Conservation (phyloP, 2,888 invertebrate species). For the Antheraea assamensis region DNA sequence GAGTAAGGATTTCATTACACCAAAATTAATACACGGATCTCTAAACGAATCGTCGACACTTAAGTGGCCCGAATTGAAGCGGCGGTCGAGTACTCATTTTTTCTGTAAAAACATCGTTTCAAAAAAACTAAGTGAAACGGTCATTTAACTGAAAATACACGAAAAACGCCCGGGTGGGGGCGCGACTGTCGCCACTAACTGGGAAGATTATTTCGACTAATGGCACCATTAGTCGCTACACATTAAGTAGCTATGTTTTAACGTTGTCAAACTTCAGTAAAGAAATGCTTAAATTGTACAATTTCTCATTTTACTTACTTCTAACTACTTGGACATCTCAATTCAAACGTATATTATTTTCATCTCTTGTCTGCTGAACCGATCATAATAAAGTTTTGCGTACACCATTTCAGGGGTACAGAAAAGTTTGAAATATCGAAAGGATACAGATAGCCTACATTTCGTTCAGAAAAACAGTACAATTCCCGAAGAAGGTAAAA, state of each 20-base stretch:
- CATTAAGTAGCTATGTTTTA: slow-evolving; percentile 26
- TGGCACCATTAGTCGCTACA: slow-evolving; percentile 59
- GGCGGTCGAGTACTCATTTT: slow-evolving; percentile 61
- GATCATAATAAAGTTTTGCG: too few species aligned
- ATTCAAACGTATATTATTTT: too few species aligned
- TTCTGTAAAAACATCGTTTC: slow-evolving; percentile 61
- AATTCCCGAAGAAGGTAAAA: too few species aligned
- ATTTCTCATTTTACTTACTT: too few species aligned
- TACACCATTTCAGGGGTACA: too few species aligned
- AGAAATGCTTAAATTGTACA: slow-evolving; percentile 4
- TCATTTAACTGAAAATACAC: slow-evolving; percentile 36
- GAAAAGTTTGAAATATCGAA: too few species aligned
- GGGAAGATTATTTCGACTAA: slow-evolving; percentile 70
- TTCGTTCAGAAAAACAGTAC: too few species aligned
- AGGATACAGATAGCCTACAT: too few species aligned
- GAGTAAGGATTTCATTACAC: not conserved
- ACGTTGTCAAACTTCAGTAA: not conserved
- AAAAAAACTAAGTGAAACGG: slow-evolving; percentile 50
- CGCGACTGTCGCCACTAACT: slow-evolving; percentile 52
- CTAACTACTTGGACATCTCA: too few species aligned
- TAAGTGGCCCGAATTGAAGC: slow-evolving; percentile 71
- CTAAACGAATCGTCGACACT: slow-evolving; percentile 56
- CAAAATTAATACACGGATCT: not conserved
- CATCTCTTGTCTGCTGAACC: too few species aligned
- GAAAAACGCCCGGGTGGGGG: slow-evolving; percentile 35